Evolutionary conservation across 2,888 invertebrate species (phyloP), one percentile per base, ranked within the genome.

Genomic region (Apamea epomidion): DNA sequence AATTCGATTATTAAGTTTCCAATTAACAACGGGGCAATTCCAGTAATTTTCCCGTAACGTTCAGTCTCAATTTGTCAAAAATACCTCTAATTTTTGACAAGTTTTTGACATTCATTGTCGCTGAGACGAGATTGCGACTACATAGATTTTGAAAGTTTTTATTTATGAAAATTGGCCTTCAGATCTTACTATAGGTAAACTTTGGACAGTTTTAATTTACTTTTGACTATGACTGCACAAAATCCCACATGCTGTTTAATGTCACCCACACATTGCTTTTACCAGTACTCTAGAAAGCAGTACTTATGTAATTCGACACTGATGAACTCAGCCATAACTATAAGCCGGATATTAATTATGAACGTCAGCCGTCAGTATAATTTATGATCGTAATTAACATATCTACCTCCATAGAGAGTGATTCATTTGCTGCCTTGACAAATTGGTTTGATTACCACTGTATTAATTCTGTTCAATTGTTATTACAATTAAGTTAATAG

Each of bases 371-470:
- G 62, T 64, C 62, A 25, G 64, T 83, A 32, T 32, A 79, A 83
- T 86, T 83, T 73, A 87, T 74, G 73, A 76, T 54, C 60, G 68
- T 76, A 51, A 84, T 86, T 81, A 81, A 68, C 76, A 83, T 82
- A 69, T 25, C 51, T n/a, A 29, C 51, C 72, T 62, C 58, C 67
- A 64, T 64, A n/a, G 75, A 51, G 75, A 25, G 74, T 73, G 54
- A 75, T 85, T 77, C 32, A 75, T 83, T 72, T 5, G 48, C 58
- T 60, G 62, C 62, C 79, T 72, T 77, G 79, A 80, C 77, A 78
- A 77, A 74, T 67, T 51, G 58, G 83, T 77, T 74, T 75, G 65
- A 86, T 86, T 76, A 76, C 48, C 25, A 45, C 37, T 65, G 60
- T 72, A 72, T 72, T 79, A 48, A 65, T 69, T 62, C 7, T 42